Conservation (phyloP, 2,888 invertebrate species). For the Caenorhabditis angaria region DNA sequence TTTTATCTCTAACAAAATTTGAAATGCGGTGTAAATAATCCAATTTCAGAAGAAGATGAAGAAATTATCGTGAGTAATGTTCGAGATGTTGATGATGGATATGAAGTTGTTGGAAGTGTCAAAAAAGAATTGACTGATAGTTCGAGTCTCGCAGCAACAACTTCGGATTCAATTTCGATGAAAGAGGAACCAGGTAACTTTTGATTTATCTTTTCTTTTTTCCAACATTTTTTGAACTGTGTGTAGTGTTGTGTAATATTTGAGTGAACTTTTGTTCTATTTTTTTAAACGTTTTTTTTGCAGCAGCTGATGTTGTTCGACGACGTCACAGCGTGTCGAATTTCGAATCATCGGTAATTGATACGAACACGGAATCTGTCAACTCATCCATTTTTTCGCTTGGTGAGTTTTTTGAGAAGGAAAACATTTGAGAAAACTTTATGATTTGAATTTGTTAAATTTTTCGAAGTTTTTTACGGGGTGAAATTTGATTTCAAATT, state of each 20-base stretch:
- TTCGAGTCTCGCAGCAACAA: background rate
- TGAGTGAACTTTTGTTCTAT: constrained; percentile 22
- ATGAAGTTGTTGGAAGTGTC: constrained; percentile 17
- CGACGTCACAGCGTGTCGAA: constrained; percentile 53
- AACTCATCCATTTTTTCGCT: constrained; percentile 39
- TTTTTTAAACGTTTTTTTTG: constrained; percentile 14
- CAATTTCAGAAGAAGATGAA: constrained; percentile 13
- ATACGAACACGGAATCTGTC: constrained; percentile 45
- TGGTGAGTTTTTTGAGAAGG: constrained; percentile 35
- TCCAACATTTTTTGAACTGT: too few relatives aligned
- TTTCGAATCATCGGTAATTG: constrained; percentile 37
- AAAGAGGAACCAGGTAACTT: constrained; percentile 2
- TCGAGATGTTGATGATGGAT: constrained; percentile 30
- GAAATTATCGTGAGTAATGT: constrained; percentile 33
- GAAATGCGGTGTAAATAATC: background rate
- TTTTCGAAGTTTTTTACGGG: too few relatives aligned
- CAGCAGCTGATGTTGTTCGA: constrained; percentile 29
- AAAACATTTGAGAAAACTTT: too few relatives aligned
- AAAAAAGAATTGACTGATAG: constrained; percentile 15
- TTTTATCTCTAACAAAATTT: constrained; percentile 5
- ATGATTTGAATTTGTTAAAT: too few relatives aligned
- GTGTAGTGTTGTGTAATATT: constrained; percentile 12
- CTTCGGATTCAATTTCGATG: background rate
- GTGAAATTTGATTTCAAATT: too few relatives aligned
- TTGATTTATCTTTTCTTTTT: background rate